Base-by-base conservation (phyloP, 2,888 invertebrate genomes). In the Pammene fasciana region DNA sequence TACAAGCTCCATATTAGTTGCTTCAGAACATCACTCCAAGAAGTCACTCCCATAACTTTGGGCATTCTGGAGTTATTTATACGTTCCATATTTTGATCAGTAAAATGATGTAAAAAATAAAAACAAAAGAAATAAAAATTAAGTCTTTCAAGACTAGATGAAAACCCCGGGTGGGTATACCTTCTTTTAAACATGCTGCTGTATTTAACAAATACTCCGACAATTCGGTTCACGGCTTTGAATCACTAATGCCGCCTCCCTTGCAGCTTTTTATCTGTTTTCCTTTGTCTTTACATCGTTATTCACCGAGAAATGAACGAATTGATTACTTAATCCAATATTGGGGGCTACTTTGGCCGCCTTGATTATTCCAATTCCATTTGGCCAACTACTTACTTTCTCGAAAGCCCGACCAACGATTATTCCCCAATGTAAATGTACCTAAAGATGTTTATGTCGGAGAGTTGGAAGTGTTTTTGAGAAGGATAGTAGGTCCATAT, bases 311-410 rank as follows among this genome's bases (percentile, higher is more conserved):
- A 76, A 75, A 76, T 77, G 75, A 78, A 75, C 67, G 77, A 80
- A 82, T 78, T 76, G 78, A 80, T 81, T 78, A 74, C 79, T 76
- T 79, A 77, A 80, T 81, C 78, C 76, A 76, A 80, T 82, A 78
- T 74, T 75, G 74, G 75, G 75, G 73, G 71, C 72, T 75, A 75
- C 75, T 76, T 73, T 75, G 73, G 70, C 72, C 70, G 72, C 74
- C 71, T 75, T 77, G 75, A 78, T 78, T 79, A 78, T 80, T 77
- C 75, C 76, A 73, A 70, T 72, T 67, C 71, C 72, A 72, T 72
- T 72, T 73, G 66, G 14, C 60, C 59, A 65, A 70, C 65, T 70
- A 70, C 70, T 52, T 60, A 70, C 65, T 60, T 34, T 36, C 38
- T n/a, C 41, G 70, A 70, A 36, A 64, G 59, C 59, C 52, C 59